Base-by-base conservation (phyloP, 2,797 vertebrate species). In the Hypotaenidia philippensis region DNA sequence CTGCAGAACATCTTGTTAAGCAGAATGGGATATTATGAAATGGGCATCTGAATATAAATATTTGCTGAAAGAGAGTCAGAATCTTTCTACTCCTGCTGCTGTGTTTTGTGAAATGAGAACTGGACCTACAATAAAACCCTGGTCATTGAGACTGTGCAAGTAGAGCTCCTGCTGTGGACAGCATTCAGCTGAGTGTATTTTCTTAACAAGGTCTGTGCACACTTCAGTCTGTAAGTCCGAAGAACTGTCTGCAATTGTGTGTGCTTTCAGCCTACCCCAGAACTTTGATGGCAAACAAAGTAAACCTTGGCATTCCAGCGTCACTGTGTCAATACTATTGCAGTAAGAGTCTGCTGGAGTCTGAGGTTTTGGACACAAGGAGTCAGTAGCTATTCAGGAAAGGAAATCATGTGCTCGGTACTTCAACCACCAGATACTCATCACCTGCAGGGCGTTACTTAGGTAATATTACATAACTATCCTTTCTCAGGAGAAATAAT, bases 21-120 rank as follows among this genome's bases (percentile, higher is more conserved):
- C 77, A 77, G 47, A 85, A 81, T 5, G 69, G 76, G 61, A 61
- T 77, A 80, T 97, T 95, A 89, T 87, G 94, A 96, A 97, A 96
- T 87, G 20, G 85, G 31, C 45, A 65, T 71, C 50, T 55, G 17
- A 50, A n/a, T 69, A 91, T 69, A 96, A 96, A 96, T 92, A 94
- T 88, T 96, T 96, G 65, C 60, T 81, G 63, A 91, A 63, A 71
- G 47, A 52, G 38, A 83, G 36, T 60, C 36, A 87, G 79, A 94
- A 87, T 49, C 41, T 34, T 93, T 75, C 72, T 83, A 25, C 5
- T 95, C 12, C 38, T 50, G 64, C 32, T 81, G 75, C 74, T 84
- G 45, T 1, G 0, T 83, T 90, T 79, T 56, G 70, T 76, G 66
- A 93, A 90, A 41, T 4, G 21, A 77, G 78, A 64, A 88, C 47